phyloP scores from a whole-genome alignment of 2,888 invertebrate genomes.

The Caenorhabditis wallacei region DNA sequence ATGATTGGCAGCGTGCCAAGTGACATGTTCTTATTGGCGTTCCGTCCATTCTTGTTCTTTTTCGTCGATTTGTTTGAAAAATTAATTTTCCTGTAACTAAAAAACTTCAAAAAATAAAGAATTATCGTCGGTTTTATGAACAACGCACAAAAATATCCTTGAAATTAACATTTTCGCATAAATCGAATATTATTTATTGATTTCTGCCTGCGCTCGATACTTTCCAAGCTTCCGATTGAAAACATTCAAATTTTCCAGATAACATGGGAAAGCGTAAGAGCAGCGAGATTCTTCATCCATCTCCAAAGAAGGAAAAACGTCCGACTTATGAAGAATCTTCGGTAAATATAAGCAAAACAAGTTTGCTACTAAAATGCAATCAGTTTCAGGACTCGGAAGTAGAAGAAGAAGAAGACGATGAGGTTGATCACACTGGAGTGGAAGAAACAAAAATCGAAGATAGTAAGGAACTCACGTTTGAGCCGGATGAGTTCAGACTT shows the following conservation, averaged over 20 bases:
- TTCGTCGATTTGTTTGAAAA: background rate
- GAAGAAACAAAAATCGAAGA: conserved; percentile 9
- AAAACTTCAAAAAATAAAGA: too few species aligned
- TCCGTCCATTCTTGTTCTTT: background rate
- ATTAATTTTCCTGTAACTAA: background rate
- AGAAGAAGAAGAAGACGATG: conserved; percentile 29
- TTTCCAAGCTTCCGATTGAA: too few species aligned
- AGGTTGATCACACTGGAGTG: background rate
- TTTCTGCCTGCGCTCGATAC: too few species aligned
- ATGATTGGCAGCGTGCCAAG: conserved; percentile 35
- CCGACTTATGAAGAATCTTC: conserved; percentile 8
- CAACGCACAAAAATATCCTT: too few species aligned
- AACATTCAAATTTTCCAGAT: conserved; percentile 10
- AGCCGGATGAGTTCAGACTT: conserved; percentile 39
- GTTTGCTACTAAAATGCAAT: background rate
- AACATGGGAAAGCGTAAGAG: conserved; percentile 35
- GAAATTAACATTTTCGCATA: too few species aligned
- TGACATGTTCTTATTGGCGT: background rate
- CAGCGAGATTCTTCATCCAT: background rate
- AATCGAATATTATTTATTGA: too few species aligned
- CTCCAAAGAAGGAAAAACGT: conserved; percentile 1
- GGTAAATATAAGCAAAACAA: conserved; percentile 9
- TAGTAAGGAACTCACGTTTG: conserved; percentile 3
- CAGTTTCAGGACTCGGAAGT: conserved; percentile 40
- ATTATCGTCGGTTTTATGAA: too few species aligned